Evolutionary conservation across 2,797 vertebrate genomes (phyloP).

Genomic region (Gila robusta): DNA sequence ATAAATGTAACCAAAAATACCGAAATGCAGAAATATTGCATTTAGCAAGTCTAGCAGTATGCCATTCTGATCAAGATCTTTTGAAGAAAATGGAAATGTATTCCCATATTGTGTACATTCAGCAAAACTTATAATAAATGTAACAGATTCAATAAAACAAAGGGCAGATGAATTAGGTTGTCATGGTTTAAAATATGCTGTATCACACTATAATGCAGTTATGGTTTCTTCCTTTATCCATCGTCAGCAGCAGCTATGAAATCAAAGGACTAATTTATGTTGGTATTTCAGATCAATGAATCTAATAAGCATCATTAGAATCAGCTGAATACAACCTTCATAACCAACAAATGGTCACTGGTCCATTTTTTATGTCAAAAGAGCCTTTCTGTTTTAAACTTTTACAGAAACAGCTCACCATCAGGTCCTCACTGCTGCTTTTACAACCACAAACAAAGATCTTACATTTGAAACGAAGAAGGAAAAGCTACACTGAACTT

Average conservation of each 20-base stretch:
- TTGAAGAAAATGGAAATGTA: background rate
- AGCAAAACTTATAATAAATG: conserved; percentile 4
- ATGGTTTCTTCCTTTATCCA: background rate
- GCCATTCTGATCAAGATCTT: background rate
- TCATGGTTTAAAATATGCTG: conserved; percentile 4
- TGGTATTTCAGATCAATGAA: conserved; percentile 21
- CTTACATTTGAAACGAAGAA: conserved; percentile 2
- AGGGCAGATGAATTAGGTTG: background rate
- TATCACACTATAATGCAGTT: background rate
- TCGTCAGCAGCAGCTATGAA: background rate
- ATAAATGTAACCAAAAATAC: background rate
- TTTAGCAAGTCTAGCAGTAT: background rate
- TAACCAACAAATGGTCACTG: conserved; percentile 13
- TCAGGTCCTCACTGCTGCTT: background rate
- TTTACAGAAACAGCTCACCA: conserved; percentile 22
- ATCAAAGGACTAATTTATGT: conserved; percentile 22
- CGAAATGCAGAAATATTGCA: background rate
- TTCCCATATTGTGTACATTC: background rate
- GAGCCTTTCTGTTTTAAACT: background rate
- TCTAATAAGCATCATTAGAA: conserved; percentile 11
- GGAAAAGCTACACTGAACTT: conserved; percentile 2
- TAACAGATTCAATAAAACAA: background rate
- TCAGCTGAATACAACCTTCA: background rate
- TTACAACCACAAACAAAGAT: conserved; percentile 19
- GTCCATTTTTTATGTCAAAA: background rate